phyloP scores from a whole-genome alignment of 2,113 vertebrate genomes.

The Meleagris gallopavo region DNA sequence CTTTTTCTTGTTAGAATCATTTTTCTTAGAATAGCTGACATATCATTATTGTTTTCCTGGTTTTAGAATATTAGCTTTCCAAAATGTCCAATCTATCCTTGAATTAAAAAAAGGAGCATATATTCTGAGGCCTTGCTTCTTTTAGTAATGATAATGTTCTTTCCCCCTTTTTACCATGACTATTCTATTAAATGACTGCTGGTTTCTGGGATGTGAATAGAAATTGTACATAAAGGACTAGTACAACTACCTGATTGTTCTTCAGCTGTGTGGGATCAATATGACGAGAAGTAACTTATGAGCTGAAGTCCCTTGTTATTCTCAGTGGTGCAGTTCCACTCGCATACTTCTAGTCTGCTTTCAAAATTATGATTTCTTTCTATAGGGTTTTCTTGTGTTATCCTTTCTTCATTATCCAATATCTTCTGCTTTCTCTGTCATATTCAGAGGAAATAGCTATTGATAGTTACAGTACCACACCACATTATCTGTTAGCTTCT shows the following conservation, averaged over 20 bases:
- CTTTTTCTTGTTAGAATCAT: background rate
- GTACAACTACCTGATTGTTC: background rate
- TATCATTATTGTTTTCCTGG: slow-evolving; percentile 43
- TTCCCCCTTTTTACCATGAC: background rate
- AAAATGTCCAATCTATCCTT: background rate
- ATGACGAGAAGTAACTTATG: background rate
- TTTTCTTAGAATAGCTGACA: slow-evolving; percentile 45
- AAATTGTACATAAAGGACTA: background rate
- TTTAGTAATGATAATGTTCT: background rate
- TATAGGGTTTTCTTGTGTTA: background rate
- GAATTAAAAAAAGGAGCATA: background rate
- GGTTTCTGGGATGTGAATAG: background rate
- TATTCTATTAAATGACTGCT: background rate
- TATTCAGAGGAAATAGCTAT: background rate
- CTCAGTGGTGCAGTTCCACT: background rate
- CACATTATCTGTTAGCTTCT: background rate
- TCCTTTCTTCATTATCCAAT: background rate
- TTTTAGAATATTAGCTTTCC: slow-evolving; percentile 21
- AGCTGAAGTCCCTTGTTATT: background rate
- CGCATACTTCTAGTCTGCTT: background rate
- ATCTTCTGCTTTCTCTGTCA: background rate
- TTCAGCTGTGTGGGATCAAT: background rate
- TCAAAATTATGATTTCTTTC: background rate
- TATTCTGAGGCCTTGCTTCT: background rate
- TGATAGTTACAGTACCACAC: background rate